Percentiles rank a stretch among this genome's conserved stretches.
phyloP scores from a whole-genome alignment of 2,888 invertebrate genomes.

The Caenorhabditis imperialis region DNA sequence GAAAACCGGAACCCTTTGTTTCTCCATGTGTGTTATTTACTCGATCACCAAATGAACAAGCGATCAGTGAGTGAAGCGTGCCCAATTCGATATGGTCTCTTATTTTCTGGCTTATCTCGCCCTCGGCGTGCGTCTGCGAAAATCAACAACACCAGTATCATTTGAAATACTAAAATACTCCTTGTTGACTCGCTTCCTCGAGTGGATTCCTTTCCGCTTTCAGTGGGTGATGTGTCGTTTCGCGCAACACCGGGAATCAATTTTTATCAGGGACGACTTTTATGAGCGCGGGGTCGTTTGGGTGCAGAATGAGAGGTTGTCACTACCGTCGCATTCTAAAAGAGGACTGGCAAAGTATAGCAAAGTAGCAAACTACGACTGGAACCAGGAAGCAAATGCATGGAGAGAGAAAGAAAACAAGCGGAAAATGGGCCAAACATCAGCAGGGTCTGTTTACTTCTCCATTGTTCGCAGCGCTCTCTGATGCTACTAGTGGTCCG shows the following conservation, averaged over 20 bases:
- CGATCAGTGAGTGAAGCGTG: slow-evolving; percentile 43
- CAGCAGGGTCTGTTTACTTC: slow-evolving; percentile 26
- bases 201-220: no score
- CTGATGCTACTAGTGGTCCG: slow-evolving; percentile 32
- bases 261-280: slow-evolving; percentile 22
- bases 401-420: slow-evolving; percentile 18
- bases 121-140: slow-evolving; percentile 39
- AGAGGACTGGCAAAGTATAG: slow-evolving; percentile 2
- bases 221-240: neutral
- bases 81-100: slow-evolving; percentile 34
- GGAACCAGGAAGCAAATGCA: slow-evolving; percentile 36
- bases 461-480: slow-evolving; percentile 30
- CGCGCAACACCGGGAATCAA: slow-evolving; percentile 22
- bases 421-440: slow-evolving; percentile 33
- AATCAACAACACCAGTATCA: slow-evolving; percentile 21
- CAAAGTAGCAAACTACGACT: neutral
- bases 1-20: slow-evolving; percentile 19
- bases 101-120: slow-evolving; percentile 40
- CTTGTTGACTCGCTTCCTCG: slow-evolving; percentile 27
- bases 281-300: slow-evolving; percentile 37
- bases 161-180: slow-evolving; percentile 28
- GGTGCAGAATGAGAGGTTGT: slow-evolving; percentile 39
- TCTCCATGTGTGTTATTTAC: no score
- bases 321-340: no score
- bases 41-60: slow-evolving; percentile 40